Conservation (phyloP, 2,888 invertebrate genomes). For the Chymomyza procnemis region DNA sequence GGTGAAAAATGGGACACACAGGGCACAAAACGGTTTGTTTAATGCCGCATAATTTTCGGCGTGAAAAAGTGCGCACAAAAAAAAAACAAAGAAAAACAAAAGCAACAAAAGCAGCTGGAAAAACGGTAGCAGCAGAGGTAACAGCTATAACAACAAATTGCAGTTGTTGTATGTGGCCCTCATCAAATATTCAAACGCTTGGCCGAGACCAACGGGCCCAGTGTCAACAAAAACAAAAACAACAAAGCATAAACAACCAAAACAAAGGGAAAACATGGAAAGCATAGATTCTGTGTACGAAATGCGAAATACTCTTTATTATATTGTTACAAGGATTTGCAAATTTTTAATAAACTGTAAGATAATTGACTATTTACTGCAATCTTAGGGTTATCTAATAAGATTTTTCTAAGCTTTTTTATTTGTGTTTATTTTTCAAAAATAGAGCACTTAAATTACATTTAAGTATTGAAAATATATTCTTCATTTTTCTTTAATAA, state of each 20-base stretch:
- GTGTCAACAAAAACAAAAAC: neutral
- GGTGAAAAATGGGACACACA: constrained; percentile 32
- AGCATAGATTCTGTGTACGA: neutral
- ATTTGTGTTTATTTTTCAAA: no score
- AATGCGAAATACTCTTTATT: neutral
- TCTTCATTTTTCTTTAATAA: no score
- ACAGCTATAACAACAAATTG: constrained; percentile 45
- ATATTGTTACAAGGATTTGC: no score
- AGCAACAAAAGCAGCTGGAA: constrained; percentile 28
- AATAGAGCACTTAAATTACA: no score
- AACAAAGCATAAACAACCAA: neutral
- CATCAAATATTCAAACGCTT: constrained; percentile 70
- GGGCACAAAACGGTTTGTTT: constrained; percentile 44
- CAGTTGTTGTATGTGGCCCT: constrained; percentile 56
- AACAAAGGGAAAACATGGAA: neutral
- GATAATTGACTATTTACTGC: no score
- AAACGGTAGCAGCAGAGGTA: constrained; percentile 2
- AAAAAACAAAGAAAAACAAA: constrained; percentile 29
- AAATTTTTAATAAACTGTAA: no score
- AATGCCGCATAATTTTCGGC: constrained; percentile 71
- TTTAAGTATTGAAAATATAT: no score
- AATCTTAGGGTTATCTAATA: no score
- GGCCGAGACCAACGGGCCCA: neutral
- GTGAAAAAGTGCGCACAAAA: constrained; percentile 27
- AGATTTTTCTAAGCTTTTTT: no score